Evolutionary conservation across 64 coral and sea anemone species (phyloP).

Genomic region (Acropora yongei): DNA sequence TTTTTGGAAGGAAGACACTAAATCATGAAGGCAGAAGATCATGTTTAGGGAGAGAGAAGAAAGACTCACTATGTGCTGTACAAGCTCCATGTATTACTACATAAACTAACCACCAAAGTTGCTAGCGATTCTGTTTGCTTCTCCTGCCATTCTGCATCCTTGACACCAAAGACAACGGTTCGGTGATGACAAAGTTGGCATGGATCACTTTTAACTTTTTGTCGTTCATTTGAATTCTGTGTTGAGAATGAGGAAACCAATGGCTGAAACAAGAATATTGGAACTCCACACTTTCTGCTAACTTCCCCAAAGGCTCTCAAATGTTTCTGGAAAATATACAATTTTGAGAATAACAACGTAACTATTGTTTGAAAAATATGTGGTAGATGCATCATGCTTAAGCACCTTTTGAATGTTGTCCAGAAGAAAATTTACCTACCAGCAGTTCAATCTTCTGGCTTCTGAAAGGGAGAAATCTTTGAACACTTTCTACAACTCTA

Average conservation of each 20-base stretch:
- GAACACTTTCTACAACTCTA: slow-evolving; percentile 21
- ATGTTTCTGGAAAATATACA: slow-evolving; percentile 38
- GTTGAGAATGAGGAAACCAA: too few relatives aligned
- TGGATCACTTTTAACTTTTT: neutral
- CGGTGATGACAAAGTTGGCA: slow-evolving; percentile 42
- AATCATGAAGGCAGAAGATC: too few relatives aligned
- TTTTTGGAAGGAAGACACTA: too few relatives aligned
- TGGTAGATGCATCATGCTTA: too few relatives aligned
- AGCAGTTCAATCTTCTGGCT: neutral
- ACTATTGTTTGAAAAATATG: too few relatives aligned
- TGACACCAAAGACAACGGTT: slow-evolving; percentile 56
- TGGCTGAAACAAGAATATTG: slow-evolving; percentile 58
- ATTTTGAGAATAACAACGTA: too few relatives aligned
- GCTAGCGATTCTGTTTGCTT: neutral
- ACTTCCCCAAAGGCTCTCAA: slow-evolving; percentile 32
- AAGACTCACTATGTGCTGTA: too few relatives aligned
- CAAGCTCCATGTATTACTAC: too few relatives aligned
- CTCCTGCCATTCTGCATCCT: slow-evolving; percentile 31
- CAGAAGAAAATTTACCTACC: slow-evolving; percentile 3
- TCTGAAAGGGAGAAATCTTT: neutral
- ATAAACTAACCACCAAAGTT: slow-evolving; percentile 13
- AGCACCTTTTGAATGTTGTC: too few relatives aligned
- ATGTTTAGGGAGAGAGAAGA: too few relatives aligned
- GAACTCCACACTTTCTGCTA: neutral
- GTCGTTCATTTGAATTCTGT: slow-evolving; percentile 5